phyloP scores from a whole-genome alignment of 2,888 invertebrate genomes.

The Julus scandinavius region DNA sequence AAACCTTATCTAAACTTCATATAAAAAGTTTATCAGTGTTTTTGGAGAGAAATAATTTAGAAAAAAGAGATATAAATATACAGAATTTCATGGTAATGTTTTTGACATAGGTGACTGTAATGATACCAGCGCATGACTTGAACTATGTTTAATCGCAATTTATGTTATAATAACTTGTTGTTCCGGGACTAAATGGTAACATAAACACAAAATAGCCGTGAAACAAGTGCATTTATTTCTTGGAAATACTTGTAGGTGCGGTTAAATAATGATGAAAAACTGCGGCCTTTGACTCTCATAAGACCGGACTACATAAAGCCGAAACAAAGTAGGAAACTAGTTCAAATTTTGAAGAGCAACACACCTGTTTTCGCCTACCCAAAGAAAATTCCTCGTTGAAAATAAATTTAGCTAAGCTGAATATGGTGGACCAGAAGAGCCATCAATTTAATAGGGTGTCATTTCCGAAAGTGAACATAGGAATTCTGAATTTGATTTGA shows the following conservation, averaged over 20 bases:
- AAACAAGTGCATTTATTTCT: slow-evolving; percentile 9
- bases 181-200: neutral
- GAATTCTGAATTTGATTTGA: no score
- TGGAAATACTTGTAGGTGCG: slow-evolving; percentile 17
- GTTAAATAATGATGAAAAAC: slow-evolving; percentile 40
- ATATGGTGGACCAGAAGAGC: neutral
- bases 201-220: neutral
- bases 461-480: no score
- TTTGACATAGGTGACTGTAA: neutral
- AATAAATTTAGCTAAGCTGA: neutral
- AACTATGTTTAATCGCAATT: neutral
- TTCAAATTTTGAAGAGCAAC: neutral
- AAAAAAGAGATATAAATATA: slow-evolving; percentile 8
- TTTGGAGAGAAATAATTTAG: neutral
- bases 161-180: slow-evolving; percentile 3
- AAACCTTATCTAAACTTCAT: no score
- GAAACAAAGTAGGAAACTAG: neutral
- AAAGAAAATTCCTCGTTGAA: neutral
- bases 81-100: neutral
- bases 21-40: neutral
- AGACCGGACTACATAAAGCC: neutral
- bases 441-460: neutral
- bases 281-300: neutral
- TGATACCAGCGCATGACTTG: neutral
- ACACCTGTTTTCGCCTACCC: neutral